Evolutionary conservation across 2,113 vertebrate species (phyloP), one percentile per base, ranked within the genome.

Genomic region (Phoenicopterus ruber): DNA sequence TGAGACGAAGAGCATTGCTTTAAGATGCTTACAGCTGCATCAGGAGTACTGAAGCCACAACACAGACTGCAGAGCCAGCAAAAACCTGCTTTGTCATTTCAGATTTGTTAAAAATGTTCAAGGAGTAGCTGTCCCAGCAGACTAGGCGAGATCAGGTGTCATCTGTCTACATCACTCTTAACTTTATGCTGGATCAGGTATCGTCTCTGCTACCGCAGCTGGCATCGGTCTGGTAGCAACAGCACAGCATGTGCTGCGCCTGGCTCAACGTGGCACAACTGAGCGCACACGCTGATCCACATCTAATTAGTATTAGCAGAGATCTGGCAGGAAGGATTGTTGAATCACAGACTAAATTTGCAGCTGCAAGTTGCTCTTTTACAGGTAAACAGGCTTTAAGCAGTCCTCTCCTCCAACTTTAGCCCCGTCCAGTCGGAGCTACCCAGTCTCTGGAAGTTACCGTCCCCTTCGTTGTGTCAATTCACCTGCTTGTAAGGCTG

Each of bases 181-280:
- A 71, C 89, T 94, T 81, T 32, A 50, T 44, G 73, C 91, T 81
- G 77, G 91, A 96, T 97, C 93, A 89, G 94, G 86, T 96, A 84
- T 95, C 95, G 0, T 62, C 80, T 83, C 86, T 50, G 59, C 86
- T 74, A 11, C 93, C 3, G 11, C 96, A 96, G 96, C 93, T 96
- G 95, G 95, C 76, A 74, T 7, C 7, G 46, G 32, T 57, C 69
- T 95, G 91, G 91, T 71, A 78, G 86, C 59, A 42, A 26, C 42
- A 81, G 91, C 91, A 91, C 91, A 91, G 66, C 67, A n/a, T 88
- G 96, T 88, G 91, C 94, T 57, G 25, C 0, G 17, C 77, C 91
- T 73, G 91, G 72, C 88, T 94, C 91, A 46, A 1, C 69, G 12
- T 8, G 11, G 86, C 86, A 66, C 93, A 83, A 49, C 88, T 5